Conservation (phyloP, 2,888 invertebrate genomes). For the Drosophila borealis region DNA sequence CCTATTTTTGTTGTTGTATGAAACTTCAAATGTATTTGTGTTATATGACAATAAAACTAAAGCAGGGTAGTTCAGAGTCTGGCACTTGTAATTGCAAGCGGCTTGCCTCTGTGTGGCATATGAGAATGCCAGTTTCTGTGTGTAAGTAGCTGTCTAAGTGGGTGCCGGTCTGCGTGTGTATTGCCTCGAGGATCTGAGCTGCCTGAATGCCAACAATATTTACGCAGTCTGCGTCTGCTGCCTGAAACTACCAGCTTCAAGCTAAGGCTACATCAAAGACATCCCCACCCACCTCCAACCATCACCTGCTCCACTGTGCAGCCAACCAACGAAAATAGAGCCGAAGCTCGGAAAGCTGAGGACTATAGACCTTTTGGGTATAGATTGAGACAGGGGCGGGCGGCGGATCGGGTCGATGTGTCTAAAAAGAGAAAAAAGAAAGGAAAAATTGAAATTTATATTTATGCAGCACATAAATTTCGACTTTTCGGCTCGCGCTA, state of each 20-base stretch:
- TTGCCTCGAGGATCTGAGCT: conserved; percentile 20
- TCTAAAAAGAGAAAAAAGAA: conserved; percentile 27
- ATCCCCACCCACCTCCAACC: background rate
- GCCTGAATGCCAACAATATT: conserved; percentile 54
- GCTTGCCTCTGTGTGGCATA: conserved; percentile 26
- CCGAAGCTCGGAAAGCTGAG: conserved; percentile 34
- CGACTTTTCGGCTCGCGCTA: conserved; percentile 65
- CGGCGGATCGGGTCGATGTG: conserved; percentile 44
- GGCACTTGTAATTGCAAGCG: conserved; percentile 4
- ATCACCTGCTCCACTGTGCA: conserved; percentile 16
- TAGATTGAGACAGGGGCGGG: conserved; percentile 28
- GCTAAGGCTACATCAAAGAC: conserved; percentile 54
- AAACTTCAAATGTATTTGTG: background rate
- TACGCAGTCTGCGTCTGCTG: conserved; percentile 53
- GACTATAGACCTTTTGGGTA: conserved; percentile 14
- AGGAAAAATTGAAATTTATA: conserved; percentile 74
- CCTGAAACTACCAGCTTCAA: conserved; percentile 57
- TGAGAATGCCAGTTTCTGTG: conserved; percentile 45
- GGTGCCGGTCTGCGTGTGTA: conserved; percentile 32
- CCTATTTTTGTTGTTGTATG: background rate
- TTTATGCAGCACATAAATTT: conserved; percentile 78
- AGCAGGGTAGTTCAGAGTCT: conserved; percentile 29
- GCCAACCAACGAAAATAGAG: conserved; percentile 35
- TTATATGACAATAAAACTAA: background rate
- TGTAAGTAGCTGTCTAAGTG: conserved; percentile 63